Percentiles rank a stretch among this genome's conserved stretches.
Conservation (phyloP, 2,113 vertebrate genomes). For the Prionailurus viverrinus region DNA sequence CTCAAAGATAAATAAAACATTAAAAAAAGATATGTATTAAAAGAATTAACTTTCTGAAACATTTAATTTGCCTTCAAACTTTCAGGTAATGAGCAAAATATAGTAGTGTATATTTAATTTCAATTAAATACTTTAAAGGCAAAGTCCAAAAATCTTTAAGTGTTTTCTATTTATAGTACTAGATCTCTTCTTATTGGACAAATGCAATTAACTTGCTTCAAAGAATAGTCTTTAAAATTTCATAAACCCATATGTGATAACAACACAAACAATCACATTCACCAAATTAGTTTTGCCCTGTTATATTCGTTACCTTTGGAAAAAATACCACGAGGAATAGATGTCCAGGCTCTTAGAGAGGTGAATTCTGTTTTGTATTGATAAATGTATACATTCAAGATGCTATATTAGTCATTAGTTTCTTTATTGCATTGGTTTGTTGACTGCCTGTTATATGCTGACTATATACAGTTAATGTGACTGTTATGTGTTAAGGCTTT, state of each 20-base stretch:
- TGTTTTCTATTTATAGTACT: constrained; percentile 60
- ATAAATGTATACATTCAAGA: neutral
- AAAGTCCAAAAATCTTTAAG: neutral
- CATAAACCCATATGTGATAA: constrained; percentile 41
- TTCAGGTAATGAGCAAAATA: constrained; percentile 55
- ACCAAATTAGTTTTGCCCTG: constrained; percentile 2
- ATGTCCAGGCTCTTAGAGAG: neutral
- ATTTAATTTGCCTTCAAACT: constrained; percentile 39
- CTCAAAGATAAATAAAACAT: too few relatives aligned
- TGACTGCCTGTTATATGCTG: neutral
- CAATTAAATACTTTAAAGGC: constrained; percentile 54
- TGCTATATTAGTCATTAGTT: accelerated
- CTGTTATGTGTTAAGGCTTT: neutral
- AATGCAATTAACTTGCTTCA: constrained; percentile 61
- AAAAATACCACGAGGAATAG: neutral
- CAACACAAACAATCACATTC: constrained; percentile 44
- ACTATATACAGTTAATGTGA: neutral
- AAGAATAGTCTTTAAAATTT: neutral
- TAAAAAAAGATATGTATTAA: neutral
- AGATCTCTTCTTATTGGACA: constrained; percentile 6
- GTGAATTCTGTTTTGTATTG: neutral
- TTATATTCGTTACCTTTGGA: constrained; percentile 24
- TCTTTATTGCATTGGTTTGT: neutral
- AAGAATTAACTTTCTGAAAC: constrained; percentile 69
- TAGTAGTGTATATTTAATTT: constrained; percentile 52